Evolutionary conservation across 1,140 invertebrate species (phyloP), one percentile per base, ranked within the genome.

Genomic region (Microplitis demolitor): DNA sequence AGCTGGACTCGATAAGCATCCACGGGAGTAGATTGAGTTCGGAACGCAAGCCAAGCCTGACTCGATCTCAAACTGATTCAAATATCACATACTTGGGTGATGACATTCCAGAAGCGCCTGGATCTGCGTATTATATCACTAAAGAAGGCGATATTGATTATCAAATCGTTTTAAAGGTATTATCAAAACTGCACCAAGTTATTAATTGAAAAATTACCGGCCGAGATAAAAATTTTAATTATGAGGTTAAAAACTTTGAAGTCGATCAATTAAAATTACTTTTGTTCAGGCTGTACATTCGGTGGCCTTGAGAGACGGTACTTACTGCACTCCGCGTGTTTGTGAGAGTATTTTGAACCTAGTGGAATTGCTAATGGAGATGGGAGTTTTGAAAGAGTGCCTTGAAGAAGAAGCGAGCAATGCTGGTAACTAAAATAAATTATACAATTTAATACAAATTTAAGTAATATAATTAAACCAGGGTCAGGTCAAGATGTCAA

Each of bases 61-160:
- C 94, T 0, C 90, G 97, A 67, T 98, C 96, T 0, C 93, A 96
- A 81, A 98, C 97, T 0, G 97, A 98, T 83, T 97, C 96, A 0
- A 96, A 98, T 77, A 98, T 98, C 56, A 93, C 92, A 51, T 98
- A 98, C 81, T 88, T 89, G 4, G 90, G 91, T 1, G 93, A 94
- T 76, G 94, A 96, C 77, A 85, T 91, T 66, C 91, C 91, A 3
- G 95, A 98, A 88, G 96, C 95, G 1, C 91, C 96, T 0, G 98
- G 97, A 0, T 96, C 97, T 0, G 87, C 92, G 13, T 91, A 92
- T 83, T 99, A 98, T 78, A 98, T 99, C 35, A 98, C 97, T 35
- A 93, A 93, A 79, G 96, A 98, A 80, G 98, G 98, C 0, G 93
- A 97, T 80, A 92, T 99, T 54, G 95, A 98, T 85, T 91, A 96